These are phyloP conservation scores for Dasypolia templi DNA, from an alignment of 2,888 invertebrate genomes.

Conservation along the genomic window DNA sequence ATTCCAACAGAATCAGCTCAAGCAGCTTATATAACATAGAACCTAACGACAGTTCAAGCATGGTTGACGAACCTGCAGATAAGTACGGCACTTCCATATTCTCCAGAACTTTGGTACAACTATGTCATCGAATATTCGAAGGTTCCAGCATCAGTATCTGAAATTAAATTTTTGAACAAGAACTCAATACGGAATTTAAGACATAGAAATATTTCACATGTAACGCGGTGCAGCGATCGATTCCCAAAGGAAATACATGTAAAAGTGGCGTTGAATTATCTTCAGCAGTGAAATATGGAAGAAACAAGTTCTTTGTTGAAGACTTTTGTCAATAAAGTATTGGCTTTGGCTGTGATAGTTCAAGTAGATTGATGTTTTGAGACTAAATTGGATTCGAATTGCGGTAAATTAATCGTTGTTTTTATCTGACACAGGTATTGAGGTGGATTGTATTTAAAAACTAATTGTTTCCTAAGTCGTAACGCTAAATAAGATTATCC, in stretches of 20 bases:
- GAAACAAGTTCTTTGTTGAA: conserved; percentile 52
- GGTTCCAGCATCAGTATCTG: not conserved
- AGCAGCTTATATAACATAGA: conserved; percentile 1
- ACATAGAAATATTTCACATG: conserved; percentile 47
- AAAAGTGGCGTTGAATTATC: conserved; percentile 65
- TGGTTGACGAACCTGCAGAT: conserved; percentile 13
- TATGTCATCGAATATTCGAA: conserved; percentile 27
- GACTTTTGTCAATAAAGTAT: conserved; percentile 34
- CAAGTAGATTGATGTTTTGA: not conserved
- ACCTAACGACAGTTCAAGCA: not conserved
- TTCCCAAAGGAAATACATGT: conserved; percentile 65
- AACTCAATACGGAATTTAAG: conserved; percentile 51
- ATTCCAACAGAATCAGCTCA: not conserved
- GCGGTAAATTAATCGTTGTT: not conserved
- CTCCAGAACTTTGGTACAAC: conserved; percentile 26
- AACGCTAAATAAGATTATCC: no score
- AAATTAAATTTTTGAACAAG: conserved; percentile 29
- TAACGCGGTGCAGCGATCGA: conserved; percentile 46
- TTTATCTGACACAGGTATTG: no score
- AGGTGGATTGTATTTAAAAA: no score
- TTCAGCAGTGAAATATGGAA: conserved; percentile 52
- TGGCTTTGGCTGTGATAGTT: not conserved
- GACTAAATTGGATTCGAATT: not conserved
- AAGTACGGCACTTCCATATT: not conserved
- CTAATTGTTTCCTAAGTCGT: no score